These are phyloP conservation scores for Minunthozetes semirufus DNA, from an alignment of 2,888 invertebrate species.

Conservation along the genomic window DNA sequence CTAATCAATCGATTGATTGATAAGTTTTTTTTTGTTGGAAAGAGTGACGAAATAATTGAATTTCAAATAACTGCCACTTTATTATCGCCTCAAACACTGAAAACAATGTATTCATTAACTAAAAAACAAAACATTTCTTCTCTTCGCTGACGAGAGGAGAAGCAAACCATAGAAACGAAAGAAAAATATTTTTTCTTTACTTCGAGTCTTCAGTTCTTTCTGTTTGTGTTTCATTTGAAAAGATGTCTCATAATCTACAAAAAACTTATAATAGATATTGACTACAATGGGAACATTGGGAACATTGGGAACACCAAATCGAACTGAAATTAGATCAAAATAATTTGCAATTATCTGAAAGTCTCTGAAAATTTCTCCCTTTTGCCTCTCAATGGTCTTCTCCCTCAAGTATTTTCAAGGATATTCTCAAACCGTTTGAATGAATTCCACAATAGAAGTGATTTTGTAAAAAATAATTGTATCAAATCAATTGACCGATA, in stretches of 20 bases:
- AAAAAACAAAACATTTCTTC: not conserved
- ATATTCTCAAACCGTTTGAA: too few species aligned
- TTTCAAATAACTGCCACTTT: slow-evolving; percentile 14
- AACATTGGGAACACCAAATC: too few species aligned
- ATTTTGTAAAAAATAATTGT: too few species aligned
- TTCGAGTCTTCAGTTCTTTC: not conserved
- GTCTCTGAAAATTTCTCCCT: too few species aligned
- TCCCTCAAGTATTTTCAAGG: too few species aligned
- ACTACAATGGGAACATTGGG: too few species aligned
- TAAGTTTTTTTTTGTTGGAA: not conserved
- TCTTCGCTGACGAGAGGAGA: not conserved
- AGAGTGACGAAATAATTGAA: not conserved
- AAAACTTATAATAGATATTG: not conserved
- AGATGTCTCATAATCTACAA: not conserved
- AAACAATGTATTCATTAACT: slow-evolving; percentile 7
- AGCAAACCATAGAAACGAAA: not conserved
- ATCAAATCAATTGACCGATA: too few species aligned
- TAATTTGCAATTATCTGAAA: too few species aligned
- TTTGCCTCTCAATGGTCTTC: too few species aligned
- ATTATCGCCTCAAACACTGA: not conserved
- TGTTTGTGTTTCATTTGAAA: not conserved
- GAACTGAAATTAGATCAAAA: too few species aligned
- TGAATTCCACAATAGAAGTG: too few species aligned
- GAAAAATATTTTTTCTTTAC: slow-evolving; percentile 3
- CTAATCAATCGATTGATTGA: not conserved